phyloP scores from a whole-genome alignment of 2,888 invertebrate species.

The Myopa tessellatipennis region DNA sequence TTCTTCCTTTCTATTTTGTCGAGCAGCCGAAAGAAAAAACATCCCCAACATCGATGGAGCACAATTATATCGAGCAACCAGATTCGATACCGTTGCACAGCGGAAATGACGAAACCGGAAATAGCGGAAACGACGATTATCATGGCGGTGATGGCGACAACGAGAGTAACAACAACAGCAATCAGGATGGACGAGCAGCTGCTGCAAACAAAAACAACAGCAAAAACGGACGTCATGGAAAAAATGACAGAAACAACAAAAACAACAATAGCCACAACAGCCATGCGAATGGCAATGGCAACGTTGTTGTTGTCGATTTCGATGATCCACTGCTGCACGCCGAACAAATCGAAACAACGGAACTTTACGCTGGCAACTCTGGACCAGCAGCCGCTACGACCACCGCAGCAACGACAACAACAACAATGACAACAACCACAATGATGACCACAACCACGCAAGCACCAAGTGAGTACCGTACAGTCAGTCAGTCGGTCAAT shows the following conservation, averaged over 20 bases:
- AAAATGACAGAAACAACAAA: slow-evolving; percentile 6
- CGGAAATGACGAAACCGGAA: slow-evolving; percentile 67
- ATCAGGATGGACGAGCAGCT: slow-evolving; percentile 17
- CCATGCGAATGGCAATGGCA: slow-evolving; percentile 39
- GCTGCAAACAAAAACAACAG: slow-evolving; percentile 1
- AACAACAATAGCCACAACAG: slow-evolving; percentile 18
- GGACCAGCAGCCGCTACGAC: slow-evolving; percentile 59
- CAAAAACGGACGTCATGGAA: slow-evolving; percentile 23
- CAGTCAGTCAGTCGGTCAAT: background rate
- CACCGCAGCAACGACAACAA: slow-evolving; percentile 68
- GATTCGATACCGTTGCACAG: slow-evolving; percentile 66
- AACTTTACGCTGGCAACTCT: slow-evolving; percentile 67
- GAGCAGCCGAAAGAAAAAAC: slow-evolving; percentile 62
- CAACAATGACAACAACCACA: slow-evolving; percentile 73
- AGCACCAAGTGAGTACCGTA: slow-evolving; percentile 70
- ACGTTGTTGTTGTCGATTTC: slow-evolving; percentile 57
- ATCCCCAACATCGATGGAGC: slow-evolving; percentile 65
- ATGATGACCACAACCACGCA: slow-evolving; percentile 73
- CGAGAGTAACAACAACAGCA: slow-evolving; percentile 45
- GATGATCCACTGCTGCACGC: slow-evolving; percentile 66
- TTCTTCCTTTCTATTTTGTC: background rate
- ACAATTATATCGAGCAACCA: slow-evolving; percentile 67
- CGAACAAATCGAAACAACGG: slow-evolving; percentile 69
- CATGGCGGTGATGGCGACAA: slow-evolving; percentile 55
- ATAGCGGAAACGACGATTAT: slow-evolving; percentile 67